Base-by-base conservation (phyloP, 2,113 vertebrate species). In the Orycteropus afer region DNA sequence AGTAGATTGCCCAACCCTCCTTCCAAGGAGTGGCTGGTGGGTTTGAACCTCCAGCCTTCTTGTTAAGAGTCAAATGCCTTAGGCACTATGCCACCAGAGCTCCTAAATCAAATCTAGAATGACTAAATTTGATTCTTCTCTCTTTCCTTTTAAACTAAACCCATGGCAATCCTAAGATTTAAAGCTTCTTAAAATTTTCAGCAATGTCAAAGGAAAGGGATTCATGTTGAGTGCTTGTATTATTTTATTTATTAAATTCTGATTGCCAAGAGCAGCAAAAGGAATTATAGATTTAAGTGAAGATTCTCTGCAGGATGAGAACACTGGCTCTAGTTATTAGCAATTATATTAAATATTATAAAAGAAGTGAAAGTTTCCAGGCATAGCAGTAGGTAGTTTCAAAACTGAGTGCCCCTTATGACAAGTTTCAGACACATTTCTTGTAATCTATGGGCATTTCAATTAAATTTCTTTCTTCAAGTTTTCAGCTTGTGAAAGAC, bases 171-270 rank as follows among this genome's bases (percentile, higher is more conserved):
- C 32, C 32, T 84, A 89, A 89, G 29, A 47, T 59, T 69, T 85
- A 80, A 93, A 81, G 32, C 71, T 34, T 1, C 74, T 92, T 79
- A 74, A 27, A 87, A 82, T 77, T 86, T 91, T 94, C 63, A 95
- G 32, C 53, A 85, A 40, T 29, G 12, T 79, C 51, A 77, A 81
- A 93, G n/a, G 57, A 94, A 96, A 94, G 91, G 2, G 7, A 89
- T 59, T 81, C 61, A 20, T 59, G 29, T 59, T 83, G 59, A 85
- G 40, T 11, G 29, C 20, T 67, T 20, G 18, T 77, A 23, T 92
- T 91, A 73, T 78, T 96, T 90, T 88, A 85, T 88, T 96, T 91
- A 86, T 90, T 92, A 95, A 93, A 91, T 53, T 42, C 76, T 78
- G n/a, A 81, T 37, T 87, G 55, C 55, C 82, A 76, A 91, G 73